Percentiles rank a stretch among this genome's conserved stretches.
These are phyloP conservation scores for Xestia xanthographa DNA, from an alignment of 2,888 invertebrate species.

Conservation along the genomic window DNA sequence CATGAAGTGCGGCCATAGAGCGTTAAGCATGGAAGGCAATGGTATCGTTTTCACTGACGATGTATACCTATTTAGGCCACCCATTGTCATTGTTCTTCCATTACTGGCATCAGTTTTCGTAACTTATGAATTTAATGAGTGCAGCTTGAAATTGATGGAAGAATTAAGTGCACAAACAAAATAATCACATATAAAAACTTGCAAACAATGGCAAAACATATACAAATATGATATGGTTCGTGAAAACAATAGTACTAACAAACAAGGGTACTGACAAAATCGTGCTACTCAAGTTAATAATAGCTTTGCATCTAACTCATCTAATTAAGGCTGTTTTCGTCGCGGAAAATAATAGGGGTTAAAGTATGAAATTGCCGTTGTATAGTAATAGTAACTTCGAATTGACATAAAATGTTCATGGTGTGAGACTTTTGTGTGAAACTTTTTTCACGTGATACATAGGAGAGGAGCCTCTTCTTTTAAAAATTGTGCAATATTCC, in stretches of 20 bases:
- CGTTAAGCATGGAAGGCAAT: conserved; percentile 71
- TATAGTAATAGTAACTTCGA: too few species aligned
- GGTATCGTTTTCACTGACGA: conserved; percentile 78
- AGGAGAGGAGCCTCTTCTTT: too few species aligned
- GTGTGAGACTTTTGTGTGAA: too few species aligned
- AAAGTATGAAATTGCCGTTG: too few species aligned
- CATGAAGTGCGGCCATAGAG: conserved; percentile 73
- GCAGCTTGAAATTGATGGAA: conserved; percentile 53
- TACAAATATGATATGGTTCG: conserved; percentile 1
- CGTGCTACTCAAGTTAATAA: background rate
- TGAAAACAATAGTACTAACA: background rate
- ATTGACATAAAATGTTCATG: too few species aligned
- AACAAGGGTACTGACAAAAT: conserved; percentile 7
- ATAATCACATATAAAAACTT: conserved; percentile 25
- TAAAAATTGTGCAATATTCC: too few species aligned
- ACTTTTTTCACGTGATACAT: too few species aligned
- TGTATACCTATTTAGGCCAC: conserved; percentile 76
- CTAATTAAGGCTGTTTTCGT: background rate
- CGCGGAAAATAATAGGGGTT: too few species aligned
- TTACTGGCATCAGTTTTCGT: conserved; percentile 76
- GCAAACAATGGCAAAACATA: conserved; percentile 11
- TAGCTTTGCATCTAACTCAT: background rate
- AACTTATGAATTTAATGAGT: conserved; percentile 70
- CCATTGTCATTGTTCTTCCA: conserved; percentile 83
- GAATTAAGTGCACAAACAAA: conserved; percentile 37